These are phyloP conservation scores for Linnaemya tessellans DNA, from an alignment of 2,888 invertebrate genomes.

Conservation along the genomic window DNA sequence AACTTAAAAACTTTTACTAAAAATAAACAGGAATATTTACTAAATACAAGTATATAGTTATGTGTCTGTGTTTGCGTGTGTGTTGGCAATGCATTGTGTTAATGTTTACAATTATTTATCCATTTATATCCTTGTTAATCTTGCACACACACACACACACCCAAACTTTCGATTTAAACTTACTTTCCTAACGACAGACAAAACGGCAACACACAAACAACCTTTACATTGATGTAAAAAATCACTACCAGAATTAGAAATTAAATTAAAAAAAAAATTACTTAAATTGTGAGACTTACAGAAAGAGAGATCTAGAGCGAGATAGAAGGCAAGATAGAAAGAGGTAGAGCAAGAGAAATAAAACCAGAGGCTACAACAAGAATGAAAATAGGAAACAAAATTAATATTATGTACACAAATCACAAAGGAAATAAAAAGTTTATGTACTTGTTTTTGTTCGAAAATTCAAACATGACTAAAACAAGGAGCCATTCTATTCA, in stretches of 20 bases:
- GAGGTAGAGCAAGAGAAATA: constrained; percentile 8
- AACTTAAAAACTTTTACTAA: constrained; percentile 57
- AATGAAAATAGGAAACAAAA: constrained; percentile 24
- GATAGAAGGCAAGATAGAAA: neutral
- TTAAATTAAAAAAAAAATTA: constrained; percentile 50
- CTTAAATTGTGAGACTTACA: constrained; percentile 32
- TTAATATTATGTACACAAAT: constrained; percentile 4
- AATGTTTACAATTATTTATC: constrained; percentile 43
- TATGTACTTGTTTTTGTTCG: neutral
- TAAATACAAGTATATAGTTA: constrained; percentile 26
- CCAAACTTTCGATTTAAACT: neutral
- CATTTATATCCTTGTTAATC: constrained; percentile 47
- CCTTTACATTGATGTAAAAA: constrained; percentile 43
- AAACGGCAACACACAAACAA: constrained; percentile 32
- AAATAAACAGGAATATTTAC: constrained; percentile 52
- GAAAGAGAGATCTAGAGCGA: neutral
- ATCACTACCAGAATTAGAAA: constrained; percentile 62
- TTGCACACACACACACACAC: constrained; percentile 15
- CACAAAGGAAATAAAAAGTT: constrained; percentile 45
- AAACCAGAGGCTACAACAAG: neutral
- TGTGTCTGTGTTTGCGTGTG: neutral
- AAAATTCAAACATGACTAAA: constrained; percentile 49
- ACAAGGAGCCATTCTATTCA: constrained; percentile 30
- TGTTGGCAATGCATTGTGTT: neutral
- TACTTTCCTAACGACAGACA: neutral